phyloP scores from a whole-genome alignment of 2,113 vertebrate genomes.

The Baryphthengus martii region DNA sequence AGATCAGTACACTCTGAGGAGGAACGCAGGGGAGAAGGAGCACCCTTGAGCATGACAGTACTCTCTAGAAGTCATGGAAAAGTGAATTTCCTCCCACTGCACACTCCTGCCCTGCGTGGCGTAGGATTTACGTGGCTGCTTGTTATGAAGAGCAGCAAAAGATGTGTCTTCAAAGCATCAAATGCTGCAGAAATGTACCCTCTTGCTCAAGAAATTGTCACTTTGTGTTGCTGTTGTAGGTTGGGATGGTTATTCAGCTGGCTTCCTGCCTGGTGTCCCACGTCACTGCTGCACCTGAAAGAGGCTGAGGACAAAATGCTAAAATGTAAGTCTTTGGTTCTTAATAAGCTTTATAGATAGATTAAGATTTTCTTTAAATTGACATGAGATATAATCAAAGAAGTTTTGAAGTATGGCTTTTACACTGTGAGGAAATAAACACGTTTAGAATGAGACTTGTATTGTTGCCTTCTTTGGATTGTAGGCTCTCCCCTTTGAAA shows the following conservation, averaged over 20 bases:
- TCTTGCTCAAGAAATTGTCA: not conserved
- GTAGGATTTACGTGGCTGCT: not conserved
- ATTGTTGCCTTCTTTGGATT: not conserved
- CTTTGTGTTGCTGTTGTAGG: constrained; percentile 68
- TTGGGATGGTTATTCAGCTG: constrained; percentile 88
- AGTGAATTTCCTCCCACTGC: not conserved
- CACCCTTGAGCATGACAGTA: not conserved
- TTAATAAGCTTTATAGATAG: not conserved
- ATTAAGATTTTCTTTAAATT: not conserved
- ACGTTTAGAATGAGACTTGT: not conserved
- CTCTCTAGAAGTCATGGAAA: not conserved
- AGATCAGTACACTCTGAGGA: not conserved
- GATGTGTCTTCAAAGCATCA: not conserved
- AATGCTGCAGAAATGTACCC: not conserved
- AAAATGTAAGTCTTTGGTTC: constrained; percentile 78
- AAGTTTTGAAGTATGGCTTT: not conserved
- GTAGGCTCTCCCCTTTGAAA: not conserved
- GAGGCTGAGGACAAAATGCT: constrained; percentile 91
- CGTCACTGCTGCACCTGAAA: constrained; percentile 85
- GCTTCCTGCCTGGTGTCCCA: constrained; percentile 94
- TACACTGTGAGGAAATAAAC: not conserved
- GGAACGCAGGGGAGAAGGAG: not conserved
- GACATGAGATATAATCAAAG: not conserved
- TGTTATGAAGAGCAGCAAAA: not conserved
- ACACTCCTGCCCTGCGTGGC: not conserved